These are phyloP conservation scores for Oxytorus armatus DNA, from an alignment of 2,888 invertebrate genomes.

Conservation along the genomic window DNA sequence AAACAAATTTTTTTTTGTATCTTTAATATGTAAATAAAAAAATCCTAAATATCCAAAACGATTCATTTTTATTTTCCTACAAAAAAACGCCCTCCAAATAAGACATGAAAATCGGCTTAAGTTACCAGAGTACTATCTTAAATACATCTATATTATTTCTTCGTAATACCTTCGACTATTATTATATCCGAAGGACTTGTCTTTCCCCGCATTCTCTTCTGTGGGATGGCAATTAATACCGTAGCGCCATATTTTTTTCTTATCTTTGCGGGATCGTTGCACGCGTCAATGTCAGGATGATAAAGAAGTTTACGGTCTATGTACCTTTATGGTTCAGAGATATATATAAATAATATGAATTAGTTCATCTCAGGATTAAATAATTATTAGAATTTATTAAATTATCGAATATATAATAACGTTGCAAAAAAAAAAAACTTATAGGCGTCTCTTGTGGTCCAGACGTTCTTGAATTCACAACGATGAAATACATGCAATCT, in stretches of 20 bases:
- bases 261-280: constrained; percentile 60
- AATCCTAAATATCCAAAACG: too few species aligned
- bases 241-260: constrained; percentile 36
- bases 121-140: too few species aligned
- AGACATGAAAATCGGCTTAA: too few species aligned
- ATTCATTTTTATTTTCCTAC: too few species aligned
- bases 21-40: too few species aligned
- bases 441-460: constrained; percentile 4
- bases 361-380: neutral
- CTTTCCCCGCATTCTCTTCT: constrained; percentile 9
- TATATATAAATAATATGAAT: neutral
- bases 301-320: constrained; percentile 4
- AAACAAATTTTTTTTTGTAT: too few species aligned
- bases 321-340: neutral
- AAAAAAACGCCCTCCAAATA: too few species aligned
- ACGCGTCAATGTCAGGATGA: constrained; percentile 53
- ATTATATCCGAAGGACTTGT: constrained; percentile 17
- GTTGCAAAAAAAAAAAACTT: neutral
- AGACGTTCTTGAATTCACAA: constrained; percentile 10
- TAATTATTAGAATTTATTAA: neutral
- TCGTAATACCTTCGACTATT: constrained; percentile 1
- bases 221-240: constrained; percentile 9
- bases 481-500: constrained; percentile 25
- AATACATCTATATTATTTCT: too few species aligned
- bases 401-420: neutral